These are phyloP conservation scores for Hemistola chrysoprasaria DNA, from an alignment of 2,888 invertebrate genomes.

Conservation along the genomic window DNA sequence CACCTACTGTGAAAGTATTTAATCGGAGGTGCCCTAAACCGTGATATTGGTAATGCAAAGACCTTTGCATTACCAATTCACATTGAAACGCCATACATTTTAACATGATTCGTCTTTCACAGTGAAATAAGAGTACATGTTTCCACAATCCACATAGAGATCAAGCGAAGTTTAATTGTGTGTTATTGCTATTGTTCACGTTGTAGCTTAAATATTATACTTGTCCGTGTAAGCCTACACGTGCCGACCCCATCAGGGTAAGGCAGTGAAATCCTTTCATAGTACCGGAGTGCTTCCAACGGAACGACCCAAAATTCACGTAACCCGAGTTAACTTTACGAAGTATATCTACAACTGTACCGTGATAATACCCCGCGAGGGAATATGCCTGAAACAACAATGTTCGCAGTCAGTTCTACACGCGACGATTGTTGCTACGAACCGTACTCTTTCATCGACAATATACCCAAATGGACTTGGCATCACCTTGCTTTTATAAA, in stretches of 20 bases:
- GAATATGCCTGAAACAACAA: slow-evolving; percentile 42
- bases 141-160: slow-evolving; percentile 1
- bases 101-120: background rate
- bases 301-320: slow-evolving; percentile 36
- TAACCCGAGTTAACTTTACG: slow-evolving; percentile 39
- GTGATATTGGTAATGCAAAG: too few relatives aligned
- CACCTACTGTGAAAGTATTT: too few relatives aligned
- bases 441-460: too few relatives aligned
- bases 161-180: slow-evolving; percentile 12
- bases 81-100: too few relatives aligned
- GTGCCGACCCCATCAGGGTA: slow-evolving; percentile 8
- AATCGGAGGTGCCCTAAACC: too few relatives aligned
- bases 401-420: slow-evolving; percentile 31
- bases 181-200: slow-evolving; percentile 12
- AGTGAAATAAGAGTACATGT: background rate
- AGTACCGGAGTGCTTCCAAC: slow-evolving; percentile 28
- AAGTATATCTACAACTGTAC: slow-evolving; percentile 36
- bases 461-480: too few relatives aligned
- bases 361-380: slow-evolving; percentile 42
- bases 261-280: slow-evolving; percentile 29
- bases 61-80: too few relatives aligned
- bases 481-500: too few relatives aligned
- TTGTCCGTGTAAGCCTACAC: slow-evolving; percentile 7
- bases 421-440: slow-evolving; percentile 29
- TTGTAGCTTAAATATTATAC: slow-evolving; percentile 12